Conservation (phyloP, 1,140 invertebrate species). For the Neodiprion fabricii region DNA sequence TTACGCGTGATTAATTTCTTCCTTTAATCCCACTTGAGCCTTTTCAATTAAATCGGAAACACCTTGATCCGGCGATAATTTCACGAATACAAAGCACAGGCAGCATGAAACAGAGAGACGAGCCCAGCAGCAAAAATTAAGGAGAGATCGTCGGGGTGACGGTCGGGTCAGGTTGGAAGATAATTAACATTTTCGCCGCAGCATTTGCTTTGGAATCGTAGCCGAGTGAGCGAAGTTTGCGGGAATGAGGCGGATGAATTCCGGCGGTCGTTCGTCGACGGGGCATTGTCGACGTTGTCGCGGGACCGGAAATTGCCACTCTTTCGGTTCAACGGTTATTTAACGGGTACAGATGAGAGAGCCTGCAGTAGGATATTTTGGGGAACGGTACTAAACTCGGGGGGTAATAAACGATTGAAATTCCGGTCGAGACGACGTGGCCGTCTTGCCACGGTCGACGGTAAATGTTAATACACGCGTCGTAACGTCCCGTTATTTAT, state of each 20-base stretch:
- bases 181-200: background rate
- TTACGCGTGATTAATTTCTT: too few relatives aligned
- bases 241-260: background rate
- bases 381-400: background rate
- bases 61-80: too few relatives aligned
- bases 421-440: background rate
- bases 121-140: too few relatives aligned
- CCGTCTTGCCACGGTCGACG: background rate
- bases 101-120: too few relatives aligned
- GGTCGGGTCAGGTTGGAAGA: background rate
- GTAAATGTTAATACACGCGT: background rate
- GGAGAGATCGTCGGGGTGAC: background rate
- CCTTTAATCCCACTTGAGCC: too few relatives aligned
- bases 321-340: conserved; percentile 4
- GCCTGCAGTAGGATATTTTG: background rate
- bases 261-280: background rate
- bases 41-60: too few relatives aligned
- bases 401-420: background rate
- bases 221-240: background rate
- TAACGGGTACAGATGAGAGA: background rate
- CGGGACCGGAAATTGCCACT: background rate
- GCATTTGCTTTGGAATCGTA: background rate
- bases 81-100: too few relatives aligned
- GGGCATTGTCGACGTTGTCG: background rate
- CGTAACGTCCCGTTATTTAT: background rate